Percentiles rank a stretch among this genome's conserved stretches.
phyloP scores from a whole-genome alignment of 2,113 vertebrate genomes.

The Callospermophilus lateralis region DNA sequence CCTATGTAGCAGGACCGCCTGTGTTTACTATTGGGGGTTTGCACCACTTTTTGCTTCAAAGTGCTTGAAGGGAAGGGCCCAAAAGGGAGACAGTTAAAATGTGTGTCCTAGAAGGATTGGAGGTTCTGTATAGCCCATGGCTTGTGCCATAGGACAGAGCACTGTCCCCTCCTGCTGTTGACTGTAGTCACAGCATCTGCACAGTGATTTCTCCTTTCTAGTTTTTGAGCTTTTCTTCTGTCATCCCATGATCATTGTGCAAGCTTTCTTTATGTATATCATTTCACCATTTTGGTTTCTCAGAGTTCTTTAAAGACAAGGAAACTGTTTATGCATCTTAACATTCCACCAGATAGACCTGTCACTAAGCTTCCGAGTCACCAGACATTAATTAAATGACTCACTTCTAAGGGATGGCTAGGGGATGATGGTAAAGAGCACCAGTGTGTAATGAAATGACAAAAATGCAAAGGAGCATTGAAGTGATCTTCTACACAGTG shows the following conservation, averaged over 20 bases:
- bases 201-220: not conserved
- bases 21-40: not conserved
- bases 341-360: not conserved
- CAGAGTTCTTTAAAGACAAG: no score
- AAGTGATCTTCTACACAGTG: not conserved
- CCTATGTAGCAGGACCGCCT: rapidly evolving
- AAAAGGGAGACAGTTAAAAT: not conserved
- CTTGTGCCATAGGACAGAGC: not conserved
- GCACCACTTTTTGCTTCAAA: not conserved
- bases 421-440: not conserved
- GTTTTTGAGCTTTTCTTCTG: not conserved
- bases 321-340: not conserved
- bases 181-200: not conserved
- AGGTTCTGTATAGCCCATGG: rapidly evolving
- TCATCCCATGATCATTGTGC: not conserved
- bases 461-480: not conserved
- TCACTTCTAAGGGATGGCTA: not conserved
- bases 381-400: not conserved
- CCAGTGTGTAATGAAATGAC: not conserved
- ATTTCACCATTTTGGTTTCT: not conserved
- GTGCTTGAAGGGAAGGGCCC: not conserved
- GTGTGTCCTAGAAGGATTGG: not conserved
- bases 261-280: no score
- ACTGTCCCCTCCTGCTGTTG: rapidly evolving
- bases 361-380: not conserved